A percentile compares a stretch with the other conserved stretches of the same genome.
These are phyloP conservation scores for Caloenas nicobarica DNA, from an alignment of 2,113 vertebrate genomes.

Conservation along the genomic window DNA sequence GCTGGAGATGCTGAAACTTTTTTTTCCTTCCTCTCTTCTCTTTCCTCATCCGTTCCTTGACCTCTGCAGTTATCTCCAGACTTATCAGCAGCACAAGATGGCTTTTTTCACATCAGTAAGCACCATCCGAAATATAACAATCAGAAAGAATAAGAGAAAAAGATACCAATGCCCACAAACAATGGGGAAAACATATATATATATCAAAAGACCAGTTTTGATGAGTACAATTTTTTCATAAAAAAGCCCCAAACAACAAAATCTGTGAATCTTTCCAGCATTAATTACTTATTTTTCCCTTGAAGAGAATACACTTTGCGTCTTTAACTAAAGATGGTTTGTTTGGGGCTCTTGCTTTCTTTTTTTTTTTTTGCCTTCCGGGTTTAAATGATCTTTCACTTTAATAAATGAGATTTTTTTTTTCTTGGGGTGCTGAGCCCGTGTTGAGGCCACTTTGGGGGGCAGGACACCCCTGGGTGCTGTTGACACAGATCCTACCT, in stretches of 20 bases:
- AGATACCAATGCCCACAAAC: slow-evolving; percentile 73
- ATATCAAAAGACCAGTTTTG: slow-evolving; percentile 9
- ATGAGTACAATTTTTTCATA: slow-evolving; percentile 57
- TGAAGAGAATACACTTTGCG: neutral
- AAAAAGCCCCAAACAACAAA: neutral
- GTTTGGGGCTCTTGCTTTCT: neutral
- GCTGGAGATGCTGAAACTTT: neutral
- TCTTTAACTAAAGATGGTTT: neutral
- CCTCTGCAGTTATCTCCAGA: slow-evolving; percentile 72
- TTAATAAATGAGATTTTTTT: neutral
- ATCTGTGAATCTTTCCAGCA: neutral
- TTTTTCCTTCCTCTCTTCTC: neutral
- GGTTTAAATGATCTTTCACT: neutral
- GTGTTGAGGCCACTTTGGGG: neutral
- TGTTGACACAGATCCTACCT: neutral
- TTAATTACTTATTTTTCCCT: slow-evolving; percentile 38
- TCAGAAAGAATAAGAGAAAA: slow-evolving; percentile 71
- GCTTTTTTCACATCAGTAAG: slow-evolving; percentile 76
- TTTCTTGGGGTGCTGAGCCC: neutral
- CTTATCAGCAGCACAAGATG: slow-evolving; percentile 72
- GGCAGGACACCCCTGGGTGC: neutral
- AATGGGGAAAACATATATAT: neutral
- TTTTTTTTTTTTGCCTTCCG: neutral
- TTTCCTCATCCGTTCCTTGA: slow-evolving; percentile 38
- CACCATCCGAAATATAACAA: slow-evolving; percentile 71